Evolutionary conservation across 2,797 vertebrate genomes (phyloP).

Genomic region (Siniperca obscura): DNA sequence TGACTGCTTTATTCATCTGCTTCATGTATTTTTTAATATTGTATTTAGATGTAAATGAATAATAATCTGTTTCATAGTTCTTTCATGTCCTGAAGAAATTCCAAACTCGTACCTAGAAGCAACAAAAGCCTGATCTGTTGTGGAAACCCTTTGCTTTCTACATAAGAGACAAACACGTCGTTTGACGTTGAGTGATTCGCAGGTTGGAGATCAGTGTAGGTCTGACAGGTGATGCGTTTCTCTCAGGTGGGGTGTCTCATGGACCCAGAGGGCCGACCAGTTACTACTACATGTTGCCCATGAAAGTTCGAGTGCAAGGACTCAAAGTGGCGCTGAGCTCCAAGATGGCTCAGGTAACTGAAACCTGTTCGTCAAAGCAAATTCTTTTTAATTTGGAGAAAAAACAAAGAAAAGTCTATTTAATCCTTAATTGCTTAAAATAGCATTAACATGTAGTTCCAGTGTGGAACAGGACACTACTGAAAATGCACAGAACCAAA

Average conservation of each 20-base stretch:
- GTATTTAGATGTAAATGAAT: neutral
- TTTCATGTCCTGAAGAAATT: neutral
- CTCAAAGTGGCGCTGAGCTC: conserved; percentile 90
- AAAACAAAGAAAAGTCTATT: neutral
- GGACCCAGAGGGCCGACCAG: conserved; percentile 94
- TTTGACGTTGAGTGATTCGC: neutral
- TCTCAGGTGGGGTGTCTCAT: conserved; percentile 89
- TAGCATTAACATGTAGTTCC: neutral
- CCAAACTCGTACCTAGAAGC: no score
- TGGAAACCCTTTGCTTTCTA: no score
- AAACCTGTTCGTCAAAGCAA: neutral
- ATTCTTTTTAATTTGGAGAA: neutral
- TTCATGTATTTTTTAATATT: neutral
- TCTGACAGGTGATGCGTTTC: conserved; percentile 1
- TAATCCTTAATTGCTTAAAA: no score
- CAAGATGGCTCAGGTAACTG: conserved; percentile 90
- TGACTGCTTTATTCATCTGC: conserved; percentile 39
- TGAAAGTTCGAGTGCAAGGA: conserved; percentile 90
- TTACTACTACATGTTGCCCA: conserved; percentile 95
- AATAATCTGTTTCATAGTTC: neutral
- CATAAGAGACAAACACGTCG: neutral
- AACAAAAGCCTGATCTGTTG: no score
- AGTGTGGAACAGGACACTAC: neutral
- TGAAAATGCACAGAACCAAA: neutral
- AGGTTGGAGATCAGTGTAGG: neutral